Evolutionary conservation across 2,113 vertebrate genomes (phyloP).

Genomic region (Erythrocercus mccallii): DNA sequence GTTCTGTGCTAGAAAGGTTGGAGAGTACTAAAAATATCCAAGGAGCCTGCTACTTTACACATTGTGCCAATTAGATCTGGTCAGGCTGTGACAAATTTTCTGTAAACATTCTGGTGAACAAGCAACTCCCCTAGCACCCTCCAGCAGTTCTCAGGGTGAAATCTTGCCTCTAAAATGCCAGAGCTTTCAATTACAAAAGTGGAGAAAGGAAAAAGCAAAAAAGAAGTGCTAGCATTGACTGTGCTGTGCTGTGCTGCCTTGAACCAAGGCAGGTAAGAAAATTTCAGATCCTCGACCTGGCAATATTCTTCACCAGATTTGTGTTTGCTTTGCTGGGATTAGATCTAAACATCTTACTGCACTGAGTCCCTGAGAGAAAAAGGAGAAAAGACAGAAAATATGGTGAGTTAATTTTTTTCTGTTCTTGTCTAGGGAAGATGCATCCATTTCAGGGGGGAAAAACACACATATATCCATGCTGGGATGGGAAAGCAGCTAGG

Average conservation of each 20-base stretch:
- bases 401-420: not conserved
- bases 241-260: not conserved
- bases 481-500: not conserved
- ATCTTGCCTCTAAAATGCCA: not conserved
- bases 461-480: not conserved
- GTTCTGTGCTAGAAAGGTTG: not conserved
- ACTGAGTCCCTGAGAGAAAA: not conserved
- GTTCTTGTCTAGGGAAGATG: not conserved
- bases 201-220: not conserved
- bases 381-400: not conserved
- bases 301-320: not conserved
- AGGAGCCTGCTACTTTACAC: not conserved
- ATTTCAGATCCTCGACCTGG: not conserved
- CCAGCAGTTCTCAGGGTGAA: not conserved
- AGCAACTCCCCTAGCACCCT: not conserved
- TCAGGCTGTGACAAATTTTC: conserved; percentile 7
- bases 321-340: not conserved
- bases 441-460: not conserved
- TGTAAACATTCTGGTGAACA: not conserved
- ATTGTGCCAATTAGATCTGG: not conserved
- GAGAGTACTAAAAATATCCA: not conserved
- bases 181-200: not conserved
- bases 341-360: not conserved
- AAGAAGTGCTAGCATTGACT: not conserved
- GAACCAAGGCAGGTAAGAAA: not conserved